Evolutionary conservation across 2,113 vertebrate species (phyloP), one percentile per base, ranked within the genome.

Genomic region (Craseonycteris thonglongyai): DNA sequence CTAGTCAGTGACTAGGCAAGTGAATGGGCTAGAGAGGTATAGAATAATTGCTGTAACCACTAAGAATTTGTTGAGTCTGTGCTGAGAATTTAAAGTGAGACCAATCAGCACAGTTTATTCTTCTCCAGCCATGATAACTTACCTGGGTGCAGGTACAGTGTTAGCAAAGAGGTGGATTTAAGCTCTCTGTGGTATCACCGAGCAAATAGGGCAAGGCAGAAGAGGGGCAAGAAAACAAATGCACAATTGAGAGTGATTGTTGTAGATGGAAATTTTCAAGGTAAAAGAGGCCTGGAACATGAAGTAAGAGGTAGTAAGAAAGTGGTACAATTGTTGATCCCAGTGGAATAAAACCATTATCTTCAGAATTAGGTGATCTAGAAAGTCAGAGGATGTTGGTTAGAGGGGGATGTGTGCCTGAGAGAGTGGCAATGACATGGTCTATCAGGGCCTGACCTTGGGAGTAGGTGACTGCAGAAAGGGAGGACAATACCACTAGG

Each of bases 21-120:
- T 9, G 22, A 78, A 49, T 42, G 71, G 45, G 42, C 71, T 40
- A 33, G 26, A 80, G 3, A 58, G 11, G n/a, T 22, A 38, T 6
- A 58, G 59, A 83, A 47, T 33, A 28, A 24, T 47, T 59, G 30
- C 21, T 45, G 3, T 38, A 30, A 81, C 24, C 33, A 22, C 22
- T 9, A 33, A 78, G 66, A 15, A 38, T 5, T 80, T 40, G 68
- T 26, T 24, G 24, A 38, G 28, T 63, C 54, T 75, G 22, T 33
- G 51, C 51, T 69, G 58, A 63, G 24, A 88, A 35, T 89, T 81
- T 75, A 75, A 81, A 85, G 26, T 15, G 38, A 85, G 5, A 75
- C 35, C 47, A 21, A 6, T 91, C 47, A 35, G 15, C 40, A 69
- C 7, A 8, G 11, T 1, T 26, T n/a, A 16, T 38, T 92, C 51